These are phyloP conservation scores for Spea multiplicata DNA, from an alignment of 2,113 vertebrate genomes.

Conservation along the genomic window DNA sequence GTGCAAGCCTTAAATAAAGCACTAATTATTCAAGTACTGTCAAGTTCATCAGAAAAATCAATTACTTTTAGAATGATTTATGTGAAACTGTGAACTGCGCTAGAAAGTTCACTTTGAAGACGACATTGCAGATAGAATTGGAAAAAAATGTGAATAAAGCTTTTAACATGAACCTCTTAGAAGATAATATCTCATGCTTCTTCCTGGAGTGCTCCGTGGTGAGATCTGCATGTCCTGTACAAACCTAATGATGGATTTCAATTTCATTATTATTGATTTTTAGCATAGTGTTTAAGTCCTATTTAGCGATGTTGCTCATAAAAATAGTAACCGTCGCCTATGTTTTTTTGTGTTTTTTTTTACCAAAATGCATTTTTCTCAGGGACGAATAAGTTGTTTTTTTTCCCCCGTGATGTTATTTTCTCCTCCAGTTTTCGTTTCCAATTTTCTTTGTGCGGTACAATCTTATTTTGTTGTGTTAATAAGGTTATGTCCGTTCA, in stretches of 20 bases:
- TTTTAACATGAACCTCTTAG: conserved; percentile 28
- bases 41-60: conserved; percentile 55
- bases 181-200: conserved; percentile 51
- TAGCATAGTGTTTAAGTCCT: neutral
- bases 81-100: conserved; percentile 45
- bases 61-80: conserved; percentile 56
- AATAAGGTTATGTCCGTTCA: no score
- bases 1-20: conserved; percentile 52
- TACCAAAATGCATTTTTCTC: no score
- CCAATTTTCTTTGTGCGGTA: no score
- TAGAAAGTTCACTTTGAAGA: conserved; percentile 55
- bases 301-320: neutral
- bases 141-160: conserved; percentile 44
- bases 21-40: conserved; percentile 52
- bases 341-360: no score
- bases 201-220: conserved; percentile 28
- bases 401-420: no score
- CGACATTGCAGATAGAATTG: conserved; percentile 48
- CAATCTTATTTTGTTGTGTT: no score
- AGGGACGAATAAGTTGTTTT: no score
- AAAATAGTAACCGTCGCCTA: neutral
- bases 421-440: no score
- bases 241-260: neutral
- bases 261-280: neutral
- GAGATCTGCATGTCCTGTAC: conserved; percentile 15